Conservation (phyloP, 2,888 invertebrate species). For the Anarsia innoxiella region DNA sequence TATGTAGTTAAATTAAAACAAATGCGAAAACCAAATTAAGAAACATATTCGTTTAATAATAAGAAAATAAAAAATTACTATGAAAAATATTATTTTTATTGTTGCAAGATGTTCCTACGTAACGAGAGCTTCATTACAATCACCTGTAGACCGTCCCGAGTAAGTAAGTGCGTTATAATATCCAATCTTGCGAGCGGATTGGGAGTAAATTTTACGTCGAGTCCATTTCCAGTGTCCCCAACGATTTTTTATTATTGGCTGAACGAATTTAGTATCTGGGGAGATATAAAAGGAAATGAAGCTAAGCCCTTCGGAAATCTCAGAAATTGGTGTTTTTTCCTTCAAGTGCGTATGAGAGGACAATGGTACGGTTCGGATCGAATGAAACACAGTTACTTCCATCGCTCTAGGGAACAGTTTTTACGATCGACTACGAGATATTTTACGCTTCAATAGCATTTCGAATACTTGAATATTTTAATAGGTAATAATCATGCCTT, state of each 20-base stretch:
- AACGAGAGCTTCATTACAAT: too few relatives aligned
- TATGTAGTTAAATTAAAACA: too few relatives aligned
- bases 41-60: too few relatives aligned
- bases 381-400: slow-evolving; percentile 61
- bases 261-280: slow-evolving; percentile 73
- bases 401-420: slow-evolving; percentile 58
- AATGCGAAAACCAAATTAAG: too few relatives aligned
- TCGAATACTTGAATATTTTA: slow-evolving; percentile 56
- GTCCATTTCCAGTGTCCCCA: slow-evolving; percentile 60
- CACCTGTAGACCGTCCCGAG: slow-evolving; percentile 10
- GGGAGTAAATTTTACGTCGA: slow-evolving; percentile 58
- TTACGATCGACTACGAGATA: slow-evolving; percentile 63
- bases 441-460: slow-evolving; percentile 54
- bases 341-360: slow-evolving; percentile 66
- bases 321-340: slow-evolving; percentile 69
- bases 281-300: slow-evolving; percentile 75
- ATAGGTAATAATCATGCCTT: slow-evolving; percentile 41
- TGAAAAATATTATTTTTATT: too few relatives aligned
- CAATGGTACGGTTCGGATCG: slow-evolving; percentile 55
- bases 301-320: slow-evolving; percentile 74
- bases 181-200: slow-evolving; percentile 48
- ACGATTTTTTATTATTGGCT: slow-evolving; percentile 71
- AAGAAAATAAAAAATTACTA: too few relatives aligned
- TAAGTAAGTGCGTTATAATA: slow-evolving; percentile 47
- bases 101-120: too few relatives aligned